These are phyloP conservation scores for Gandaritis pyraliata DNA, from an alignment of 2,888 invertebrate species.

Conservation along the genomic window DNA sequence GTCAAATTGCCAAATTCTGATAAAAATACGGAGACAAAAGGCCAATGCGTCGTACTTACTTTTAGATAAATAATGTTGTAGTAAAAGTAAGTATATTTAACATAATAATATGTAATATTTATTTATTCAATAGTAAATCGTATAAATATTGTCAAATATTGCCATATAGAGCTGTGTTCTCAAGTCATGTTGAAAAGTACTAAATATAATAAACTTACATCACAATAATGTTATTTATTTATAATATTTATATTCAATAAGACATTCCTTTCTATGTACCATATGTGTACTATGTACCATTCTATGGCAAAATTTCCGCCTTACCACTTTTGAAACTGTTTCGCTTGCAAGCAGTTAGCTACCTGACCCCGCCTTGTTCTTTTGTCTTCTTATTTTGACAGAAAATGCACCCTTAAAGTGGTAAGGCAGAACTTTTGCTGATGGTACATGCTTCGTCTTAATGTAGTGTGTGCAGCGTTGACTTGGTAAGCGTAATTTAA, in stretches of 20 bases:
- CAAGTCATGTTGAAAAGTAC: conserved; percentile 2
- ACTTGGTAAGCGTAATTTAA: conserved; percentile 31
- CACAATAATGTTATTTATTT: neutral
- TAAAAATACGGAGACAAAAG: neutral
- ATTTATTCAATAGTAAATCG: conserved; percentile 8
- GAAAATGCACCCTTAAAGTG: too few relatives aligned
- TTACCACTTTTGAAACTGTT: too few relatives aligned
- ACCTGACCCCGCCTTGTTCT: too few relatives aligned
- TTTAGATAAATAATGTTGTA: conserved; percentile 1
- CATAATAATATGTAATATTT: conserved; percentile 5
- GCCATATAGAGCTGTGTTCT: conserved; percentile 1
- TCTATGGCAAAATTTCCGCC: too few relatives aligned
- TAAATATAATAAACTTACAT: conserved; percentile 5
- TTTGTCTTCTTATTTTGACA: too few relatives aligned
- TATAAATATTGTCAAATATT: neutral
- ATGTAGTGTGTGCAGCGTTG: conserved; percentile 6
- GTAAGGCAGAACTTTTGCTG: too few relatives aligned
- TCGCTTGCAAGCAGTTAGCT: too few relatives aligned
- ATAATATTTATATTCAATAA: neutral
- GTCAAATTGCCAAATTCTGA: conserved; percentile 6
- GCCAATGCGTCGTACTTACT: conserved; percentile 19
- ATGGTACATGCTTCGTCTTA: neutral
- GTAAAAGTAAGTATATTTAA: neutral
- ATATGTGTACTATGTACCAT: too few relatives aligned
- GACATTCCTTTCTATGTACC: conserved; percentile 4